Percentiles rank a stretch among this genome's conserved stretches.
Conservation (phyloP, 2,113 vertebrate species). For the Megaceryle torquata region DNA sequence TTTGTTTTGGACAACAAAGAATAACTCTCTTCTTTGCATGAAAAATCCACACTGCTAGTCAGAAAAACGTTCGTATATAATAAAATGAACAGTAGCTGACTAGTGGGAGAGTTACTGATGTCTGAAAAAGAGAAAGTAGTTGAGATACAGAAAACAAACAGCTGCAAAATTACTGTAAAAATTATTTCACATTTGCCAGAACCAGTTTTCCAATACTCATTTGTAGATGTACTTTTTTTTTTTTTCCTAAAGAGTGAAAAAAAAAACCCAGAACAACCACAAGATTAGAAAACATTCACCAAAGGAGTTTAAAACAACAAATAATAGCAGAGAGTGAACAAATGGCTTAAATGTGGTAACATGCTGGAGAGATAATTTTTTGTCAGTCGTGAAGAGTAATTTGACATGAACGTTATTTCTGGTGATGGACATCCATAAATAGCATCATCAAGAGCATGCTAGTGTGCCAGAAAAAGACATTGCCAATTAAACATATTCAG, state of each 20-base stretch:
- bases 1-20: neutral
- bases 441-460: neutral
- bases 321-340: neutral
- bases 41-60: neutral
- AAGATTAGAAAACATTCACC: conserved; percentile 6
- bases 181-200: conserved; percentile 32
- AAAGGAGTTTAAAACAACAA: conserved; percentile 17
- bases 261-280: neutral
- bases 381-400: conserved; percentile 37
- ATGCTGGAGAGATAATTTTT: conserved; percentile 52
- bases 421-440: conserved; percentile 1
- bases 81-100: neutral
- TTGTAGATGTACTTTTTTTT: neutral
- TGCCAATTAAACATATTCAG: neutral
- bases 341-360: conserved; percentile 23
- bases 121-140: neutral
- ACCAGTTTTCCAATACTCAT: conserved; percentile 40
- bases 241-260: neutral
- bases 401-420: conserved; percentile 63
- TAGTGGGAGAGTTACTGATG: neutral
- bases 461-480: conserved; percentile 7
- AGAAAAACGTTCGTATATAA: neutral
- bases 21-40: neutral
- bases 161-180: conserved; percentile 32
- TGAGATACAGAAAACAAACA: conserved; percentile 26